Conservation (phyloP, 2,888 invertebrate genomes). For the Auanema freiburgensis region DNA sequence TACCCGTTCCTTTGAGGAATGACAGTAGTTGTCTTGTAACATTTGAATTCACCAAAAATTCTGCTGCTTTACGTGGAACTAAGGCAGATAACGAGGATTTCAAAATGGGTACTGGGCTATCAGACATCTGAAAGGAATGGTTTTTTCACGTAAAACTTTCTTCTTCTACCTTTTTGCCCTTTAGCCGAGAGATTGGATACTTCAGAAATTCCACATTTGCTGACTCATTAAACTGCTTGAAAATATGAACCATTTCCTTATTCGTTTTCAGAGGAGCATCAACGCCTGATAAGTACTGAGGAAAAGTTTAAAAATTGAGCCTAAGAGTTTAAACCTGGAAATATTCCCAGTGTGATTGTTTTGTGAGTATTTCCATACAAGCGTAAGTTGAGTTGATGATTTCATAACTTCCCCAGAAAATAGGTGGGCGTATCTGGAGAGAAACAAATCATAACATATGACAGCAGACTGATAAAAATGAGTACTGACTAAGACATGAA, state of each 20-base stretch:
- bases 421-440: conserved; percentile 31
- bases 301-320: not conserved
- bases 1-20: conserved; percentile 26
- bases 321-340: conserved; percentile 26
- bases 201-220: conserved; percentile 28
- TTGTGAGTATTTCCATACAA: conserved; percentile 30
- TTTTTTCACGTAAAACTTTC: too few species aligned
- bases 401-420: conserved; percentile 36
- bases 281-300: conserved; percentile 33
- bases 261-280: conserved; percentile 42
- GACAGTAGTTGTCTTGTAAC: conserved; percentile 22
- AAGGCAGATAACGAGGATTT: conserved; percentile 37
- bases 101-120: conserved; percentile 29
- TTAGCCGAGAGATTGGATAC: not conserved
- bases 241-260: conserved; percentile 37
- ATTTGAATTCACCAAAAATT: conserved; percentile 19
- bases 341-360: conserved; percentile 30
- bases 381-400: conserved; percentile 35
- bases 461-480: not conserved
- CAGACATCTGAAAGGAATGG: conserved; percentile 23
- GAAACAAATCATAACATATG: conserved; percentile 2
- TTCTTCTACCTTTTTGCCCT: conserved; percentile 25
- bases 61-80: conserved; percentile 30
- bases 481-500: conserved; percentile 25
- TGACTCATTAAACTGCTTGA: conserved; percentile 32